Conservation (phyloP, 1,140 invertebrate genomes). For the Achatina immaculata region DNA sequence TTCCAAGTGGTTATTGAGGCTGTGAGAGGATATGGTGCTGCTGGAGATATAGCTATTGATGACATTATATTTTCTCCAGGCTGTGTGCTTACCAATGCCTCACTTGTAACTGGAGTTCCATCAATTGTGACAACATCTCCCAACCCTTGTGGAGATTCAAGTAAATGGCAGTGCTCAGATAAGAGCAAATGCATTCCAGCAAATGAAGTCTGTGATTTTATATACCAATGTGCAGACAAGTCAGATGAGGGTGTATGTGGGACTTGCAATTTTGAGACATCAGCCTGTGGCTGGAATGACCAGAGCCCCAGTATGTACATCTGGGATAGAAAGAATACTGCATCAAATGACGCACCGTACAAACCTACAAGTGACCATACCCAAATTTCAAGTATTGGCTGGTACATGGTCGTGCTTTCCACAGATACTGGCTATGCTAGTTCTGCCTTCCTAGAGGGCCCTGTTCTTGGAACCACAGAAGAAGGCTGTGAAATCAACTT, state of each 20-base stretch:
- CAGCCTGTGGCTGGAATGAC: constrained; percentile 62
- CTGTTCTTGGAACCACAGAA: constrained; percentile 37
- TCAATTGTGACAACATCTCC: not conserved
- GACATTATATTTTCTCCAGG: constrained; percentile 79
- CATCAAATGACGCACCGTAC: constrained; percentile 49
- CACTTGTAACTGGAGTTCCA: not conserved
- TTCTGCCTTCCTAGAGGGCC: constrained; percentile 48
- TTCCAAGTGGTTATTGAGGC: constrained; percentile 77
- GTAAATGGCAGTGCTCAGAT: constrained; percentile 36
- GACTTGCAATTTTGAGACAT: constrained; percentile 63
- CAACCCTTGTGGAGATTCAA: constrained; percentile 33
- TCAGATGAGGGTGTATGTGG: constrained; percentile 63
- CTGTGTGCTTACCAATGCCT: constrained; percentile 41
- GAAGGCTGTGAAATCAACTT: constrained; percentile 45
- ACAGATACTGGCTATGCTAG: constrained; percentile 54
- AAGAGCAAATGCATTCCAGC: constrained; percentile 30
- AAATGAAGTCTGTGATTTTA: constrained; percentile 24
- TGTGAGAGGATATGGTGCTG: constrained; percentile 77
- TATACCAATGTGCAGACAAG: constrained; percentile 62
- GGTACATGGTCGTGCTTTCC: constrained; percentile 61
- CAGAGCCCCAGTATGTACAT: constrained; percentile 54
- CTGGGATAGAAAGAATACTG: constrained; percentile 61
- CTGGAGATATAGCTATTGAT: constrained; percentile 82
- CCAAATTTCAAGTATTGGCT: constrained; percentile 44
- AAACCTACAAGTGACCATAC: constrained; percentile 65